These are phyloP conservation scores for Agonopterix arenella DNA, from an alignment of 2,888 invertebrate genomes.

Conservation along the genomic window DNA sequence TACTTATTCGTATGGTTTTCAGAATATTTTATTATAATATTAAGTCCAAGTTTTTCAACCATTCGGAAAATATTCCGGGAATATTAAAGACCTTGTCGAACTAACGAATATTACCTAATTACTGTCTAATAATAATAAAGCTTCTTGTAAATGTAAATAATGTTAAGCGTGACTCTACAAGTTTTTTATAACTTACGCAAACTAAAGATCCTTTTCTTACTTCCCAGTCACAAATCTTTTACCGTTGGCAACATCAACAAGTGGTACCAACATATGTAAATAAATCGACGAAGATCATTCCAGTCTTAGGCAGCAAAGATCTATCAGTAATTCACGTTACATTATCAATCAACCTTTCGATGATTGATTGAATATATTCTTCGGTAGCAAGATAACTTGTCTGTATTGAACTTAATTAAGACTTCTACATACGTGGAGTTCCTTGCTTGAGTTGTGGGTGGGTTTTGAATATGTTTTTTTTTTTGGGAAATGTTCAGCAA, in stretches of 20 bases:
- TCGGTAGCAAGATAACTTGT: slow-evolving; percentile 73
- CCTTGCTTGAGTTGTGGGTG: slow-evolving; percentile 8
- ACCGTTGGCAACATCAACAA: slow-evolving; percentile 68
- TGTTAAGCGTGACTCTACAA: too few relatives aligned
- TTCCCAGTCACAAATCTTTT: slow-evolving; percentile 30
- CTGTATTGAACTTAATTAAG: slow-evolving; percentile 69
- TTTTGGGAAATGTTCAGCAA: too few relatives aligned
- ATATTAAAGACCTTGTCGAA: too few relatives aligned
- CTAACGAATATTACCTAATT: too few relatives aligned
- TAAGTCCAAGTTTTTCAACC: too few relatives aligned
- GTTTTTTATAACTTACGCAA: too few relatives aligned
- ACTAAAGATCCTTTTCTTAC: neutral
- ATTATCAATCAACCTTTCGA: slow-evolving; percentile 68
- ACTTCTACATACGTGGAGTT: slow-evolving; percentile 43
- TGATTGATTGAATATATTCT: slow-evolving; percentile 73
- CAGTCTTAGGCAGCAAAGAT: slow-evolving; percentile 57
- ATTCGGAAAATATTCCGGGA: too few relatives aligned
- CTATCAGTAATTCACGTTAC: slow-evolving; percentile 73
- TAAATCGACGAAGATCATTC: slow-evolving; percentile 69
- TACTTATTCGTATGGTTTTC: too few relatives aligned
- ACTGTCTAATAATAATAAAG: too few relatives aligned
- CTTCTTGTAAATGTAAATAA: too few relatives aligned
- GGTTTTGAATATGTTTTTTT: too few relatives aligned
- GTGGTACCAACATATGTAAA: slow-evolving; percentile 72
- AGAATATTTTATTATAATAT: too few relatives aligned